Evolutionary conservation across 2,888 invertebrate species (phyloP).

Genomic region (Bellardia bayeri): DNA sequence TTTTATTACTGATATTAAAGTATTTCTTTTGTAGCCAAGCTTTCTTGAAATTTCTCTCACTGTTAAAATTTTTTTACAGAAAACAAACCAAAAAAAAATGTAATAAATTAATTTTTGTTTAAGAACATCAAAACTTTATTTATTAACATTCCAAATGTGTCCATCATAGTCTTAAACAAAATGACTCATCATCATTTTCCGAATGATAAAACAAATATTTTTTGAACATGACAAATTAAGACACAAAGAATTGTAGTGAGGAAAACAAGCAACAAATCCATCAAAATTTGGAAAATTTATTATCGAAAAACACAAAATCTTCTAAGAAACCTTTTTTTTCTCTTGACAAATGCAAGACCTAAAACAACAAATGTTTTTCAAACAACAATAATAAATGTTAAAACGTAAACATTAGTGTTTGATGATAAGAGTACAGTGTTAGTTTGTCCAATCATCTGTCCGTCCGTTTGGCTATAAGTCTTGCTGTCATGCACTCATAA

Average conservation of each 20-base stretch:
- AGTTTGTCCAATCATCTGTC: neutral
- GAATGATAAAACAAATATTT: constrained; percentile 30
- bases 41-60: neutral
- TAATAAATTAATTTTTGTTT: constrained; percentile 58
- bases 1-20: too few species aligned
- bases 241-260: neutral
- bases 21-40: too few species aligned
- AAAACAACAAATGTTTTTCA: constrained; percentile 47
- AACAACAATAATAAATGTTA: constrained; percentile 29
- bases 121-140: constrained; percentile 19
- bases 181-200: constrained; percentile 46
- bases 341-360: constrained; percentile 37
- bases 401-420: constrained; percentile 31
- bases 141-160: constrained; percentile 36
- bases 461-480: neutral
- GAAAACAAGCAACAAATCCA: constrained; percentile 53
- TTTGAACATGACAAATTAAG: constrained; percentile 25
- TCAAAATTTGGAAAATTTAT: constrained; percentile 61
- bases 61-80: neutral
- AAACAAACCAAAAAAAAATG: neutral
- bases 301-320: constrained; percentile 42
- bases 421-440: constrained; percentile 15
- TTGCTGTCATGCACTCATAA: neutral
- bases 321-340: constrained; percentile 46
- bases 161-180: constrained; percentile 52